Conservation (phyloP, 2,113 vertebrate species). For the Muntiacus reevesi region DNA sequence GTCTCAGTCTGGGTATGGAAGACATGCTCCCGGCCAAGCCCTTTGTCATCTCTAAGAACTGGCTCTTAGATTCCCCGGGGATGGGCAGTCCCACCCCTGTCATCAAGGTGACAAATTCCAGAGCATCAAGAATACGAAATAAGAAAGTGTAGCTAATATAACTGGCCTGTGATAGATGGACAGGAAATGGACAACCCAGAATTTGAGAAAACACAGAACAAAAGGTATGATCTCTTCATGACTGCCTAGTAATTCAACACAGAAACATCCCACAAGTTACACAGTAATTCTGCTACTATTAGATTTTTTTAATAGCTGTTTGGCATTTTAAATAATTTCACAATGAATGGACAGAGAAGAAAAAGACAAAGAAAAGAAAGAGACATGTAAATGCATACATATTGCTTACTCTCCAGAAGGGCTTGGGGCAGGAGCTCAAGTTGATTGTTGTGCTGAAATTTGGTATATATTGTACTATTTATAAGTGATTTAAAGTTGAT, state of each 20-base stretch:
- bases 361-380: background rate
- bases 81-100: background rate
- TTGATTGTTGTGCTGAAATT: background rate
- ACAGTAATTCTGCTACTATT: background rate
- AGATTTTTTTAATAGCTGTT: background rate
- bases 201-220: background rate
- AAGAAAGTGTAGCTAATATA: background rate
- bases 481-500: background rate
- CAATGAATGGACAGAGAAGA: background rate
- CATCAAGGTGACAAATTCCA: background rate
- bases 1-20: background rate
- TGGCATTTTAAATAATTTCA: background rate
- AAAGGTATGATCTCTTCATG: background rate
- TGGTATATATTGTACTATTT: background rate
- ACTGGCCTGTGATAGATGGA: background rate
- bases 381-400: background rate
- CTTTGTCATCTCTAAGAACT: background rate
- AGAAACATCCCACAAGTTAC: background rate
- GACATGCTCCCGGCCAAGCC: accelerated
- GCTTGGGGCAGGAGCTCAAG: background rate
- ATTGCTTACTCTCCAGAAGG: background rate
- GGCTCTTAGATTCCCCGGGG: background rate
- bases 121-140: background rate
- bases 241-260: background rate
- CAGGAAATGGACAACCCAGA: background rate